A percentile compares a stretch with the other conserved stretches of the same genome.
Evolutionary conservation across 2,113 vertebrate genomes (phyloP).

Genomic region (Chloebia gouldiae): DNA sequence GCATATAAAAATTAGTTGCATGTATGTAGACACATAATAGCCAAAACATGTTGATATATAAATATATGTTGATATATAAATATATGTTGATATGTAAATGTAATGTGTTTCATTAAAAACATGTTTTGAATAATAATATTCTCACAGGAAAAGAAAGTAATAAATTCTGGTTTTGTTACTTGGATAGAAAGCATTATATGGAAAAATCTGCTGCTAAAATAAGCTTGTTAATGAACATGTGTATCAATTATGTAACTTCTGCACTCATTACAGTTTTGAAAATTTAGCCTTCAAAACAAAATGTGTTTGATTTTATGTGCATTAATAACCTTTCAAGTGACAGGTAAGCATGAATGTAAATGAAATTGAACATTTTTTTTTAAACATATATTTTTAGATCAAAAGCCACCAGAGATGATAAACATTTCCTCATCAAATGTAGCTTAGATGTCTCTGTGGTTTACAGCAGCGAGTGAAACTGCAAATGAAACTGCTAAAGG

Average conservation of each 20-base stretch:
- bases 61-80: neutral
- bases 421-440: neutral
- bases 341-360: neutral
- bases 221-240: neutral
- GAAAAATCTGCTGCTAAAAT: neutral
- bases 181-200: neutral
- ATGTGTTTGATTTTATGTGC: neutral
- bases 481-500: neutral
- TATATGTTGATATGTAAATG: neutral
- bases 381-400: neutral
- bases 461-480: neutral
- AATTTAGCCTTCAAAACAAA: constrained; percentile 6
- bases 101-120: neutral
- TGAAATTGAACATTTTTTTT: neutral
- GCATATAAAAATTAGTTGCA: neutral
- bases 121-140: neutral
- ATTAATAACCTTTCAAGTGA: neutral
- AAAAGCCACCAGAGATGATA: neutral
- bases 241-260: constrained; percentile 1
- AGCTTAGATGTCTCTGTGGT: neutral
- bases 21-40: neutral
- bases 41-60: neutral
- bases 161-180: neutral
- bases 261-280: neutral
- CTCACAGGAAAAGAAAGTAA: neutral